phyloP scores from a whole-genome alignment of 2,888 invertebrate genomes.

The Prenolepis imparis region DNA sequence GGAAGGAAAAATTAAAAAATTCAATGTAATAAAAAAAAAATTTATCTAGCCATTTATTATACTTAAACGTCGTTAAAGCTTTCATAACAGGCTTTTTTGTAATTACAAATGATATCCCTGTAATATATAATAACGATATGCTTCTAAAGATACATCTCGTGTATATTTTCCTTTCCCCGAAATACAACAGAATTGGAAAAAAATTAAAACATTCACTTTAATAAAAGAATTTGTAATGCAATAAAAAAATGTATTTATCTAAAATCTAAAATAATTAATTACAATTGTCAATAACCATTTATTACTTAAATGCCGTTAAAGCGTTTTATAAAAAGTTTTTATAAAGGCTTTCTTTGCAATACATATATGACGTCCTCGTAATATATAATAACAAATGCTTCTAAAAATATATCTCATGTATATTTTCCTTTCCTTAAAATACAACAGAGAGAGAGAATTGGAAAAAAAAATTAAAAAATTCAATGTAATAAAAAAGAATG shows the following conservation, averaged over 20 bases:
- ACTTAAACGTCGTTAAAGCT: too few relatives aligned
- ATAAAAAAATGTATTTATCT: too few relatives aligned
- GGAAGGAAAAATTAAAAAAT: too few relatives aligned
- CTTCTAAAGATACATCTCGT: not conserved
- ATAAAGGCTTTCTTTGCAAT: too few relatives aligned
- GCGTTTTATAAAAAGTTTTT: not conserved
- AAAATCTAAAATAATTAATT: not conserved
- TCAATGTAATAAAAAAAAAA: too few relatives aligned
- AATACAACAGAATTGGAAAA: too few relatives aligned
- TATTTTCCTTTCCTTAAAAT: not conserved
- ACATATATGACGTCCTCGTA: not conserved
- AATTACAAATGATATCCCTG: too few relatives aligned
- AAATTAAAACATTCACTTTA: too few relatives aligned
- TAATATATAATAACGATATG: slow-evolving; percentile 16
- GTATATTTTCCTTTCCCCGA: too few relatives aligned
- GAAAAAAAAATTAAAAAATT: not conserved
- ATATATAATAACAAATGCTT: slow-evolving; percentile 19
- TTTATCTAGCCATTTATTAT: too few relatives aligned
- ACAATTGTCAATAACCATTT: not conserved
- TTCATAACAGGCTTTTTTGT: too few relatives aligned
- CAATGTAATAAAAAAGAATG: not conserved
- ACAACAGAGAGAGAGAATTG: not conserved
- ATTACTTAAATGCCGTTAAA: too few relatives aligned
- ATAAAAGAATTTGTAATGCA: not conserved
- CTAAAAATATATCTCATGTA: slow-evolving; percentile 3